A percentile compares a stretch with the other conserved stretches of the same genome.
These are phyloP conservation scores for Erpetoichthys calabaricus DNA, from an alignment of 2,797 vertebrate species.

Conservation along the genomic window DNA sequence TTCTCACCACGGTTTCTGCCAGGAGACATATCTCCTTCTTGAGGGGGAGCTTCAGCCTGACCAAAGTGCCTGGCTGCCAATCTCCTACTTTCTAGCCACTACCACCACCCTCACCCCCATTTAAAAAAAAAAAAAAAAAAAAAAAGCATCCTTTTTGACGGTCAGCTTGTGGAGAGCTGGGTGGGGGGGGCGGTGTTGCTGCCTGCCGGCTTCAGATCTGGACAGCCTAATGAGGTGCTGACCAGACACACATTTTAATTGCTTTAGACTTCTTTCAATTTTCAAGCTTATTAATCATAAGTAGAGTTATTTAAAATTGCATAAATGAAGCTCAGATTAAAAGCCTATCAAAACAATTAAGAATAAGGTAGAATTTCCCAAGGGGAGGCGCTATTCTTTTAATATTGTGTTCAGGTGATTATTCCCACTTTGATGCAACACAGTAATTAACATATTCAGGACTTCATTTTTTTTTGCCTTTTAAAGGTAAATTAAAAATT, in stretches of 20 bases:
- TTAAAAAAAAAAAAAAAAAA: too few relatives aligned
- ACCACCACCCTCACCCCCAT: too few relatives aligned
- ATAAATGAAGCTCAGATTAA: constrained; percentile 99
- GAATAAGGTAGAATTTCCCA: constrained; percentile 95
- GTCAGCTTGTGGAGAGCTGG: too few relatives aligned
- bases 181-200: too few relatives aligned
- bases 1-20: constrained; percentile 36
- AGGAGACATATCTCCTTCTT: constrained; percentile 29
- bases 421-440: constrained; percentile 76
- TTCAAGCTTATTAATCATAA: constrained; percentile 99
- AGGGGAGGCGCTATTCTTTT: constrained; percentile 82
- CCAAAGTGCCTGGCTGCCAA: too few relatives aligned
- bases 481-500: constrained; percentile 50
- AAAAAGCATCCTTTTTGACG: too few relatives aligned
- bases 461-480: constrained; percentile 54
- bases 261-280: constrained; percentile 98
- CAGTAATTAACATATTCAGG: constrained; percentile 95
- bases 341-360: constrained; percentile 98
- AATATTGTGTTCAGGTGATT: constrained; percentile 92
- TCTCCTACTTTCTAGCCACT: too few relatives aligned
- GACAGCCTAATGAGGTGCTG: constrained; percentile 95
- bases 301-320: constrained; percentile 99
- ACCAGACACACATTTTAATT: constrained; percentile 97
- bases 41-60: neutral
- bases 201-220: too few relatives aligned